A percentile compares a stretch with the other conserved stretches of the same genome.
phyloP scores from a whole-genome alignment of 2,888 invertebrate species.

The Melanchra persicariae region DNA sequence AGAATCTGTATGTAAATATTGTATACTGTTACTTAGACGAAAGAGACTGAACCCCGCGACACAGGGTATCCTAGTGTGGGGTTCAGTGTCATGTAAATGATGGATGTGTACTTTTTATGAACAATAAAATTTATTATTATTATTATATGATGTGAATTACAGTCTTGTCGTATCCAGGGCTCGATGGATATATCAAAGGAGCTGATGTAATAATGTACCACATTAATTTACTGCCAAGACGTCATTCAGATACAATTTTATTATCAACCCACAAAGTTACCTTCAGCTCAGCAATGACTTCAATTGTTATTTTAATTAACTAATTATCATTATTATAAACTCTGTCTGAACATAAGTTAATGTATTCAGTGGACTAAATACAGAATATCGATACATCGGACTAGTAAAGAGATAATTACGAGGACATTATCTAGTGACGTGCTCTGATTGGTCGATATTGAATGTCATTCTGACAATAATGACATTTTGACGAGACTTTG shows the following conservation, averaged over 20 bases:
- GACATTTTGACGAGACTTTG: constrained; percentile 69
- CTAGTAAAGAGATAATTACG: constrained; percentile 63
- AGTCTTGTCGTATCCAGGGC: too few relatives aligned
- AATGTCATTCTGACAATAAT: constrained; percentile 72
- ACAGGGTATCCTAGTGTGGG: too few relatives aligned
- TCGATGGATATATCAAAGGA: neutral
- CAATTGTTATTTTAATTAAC: constrained; percentile 62
- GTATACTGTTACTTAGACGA: too few relatives aligned
- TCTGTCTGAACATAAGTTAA: constrained; percentile 35
- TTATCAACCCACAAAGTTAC: constrained; percentile 25
- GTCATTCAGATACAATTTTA: constrained; percentile 8
- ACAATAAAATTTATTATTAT: too few relatives aligned
- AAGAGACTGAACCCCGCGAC: too few relatives aligned
- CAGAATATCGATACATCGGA: constrained; percentile 61
- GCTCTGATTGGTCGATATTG: constrained; percentile 69
- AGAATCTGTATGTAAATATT: too few relatives aligned
- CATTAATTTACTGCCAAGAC: constrained; percentile 2
- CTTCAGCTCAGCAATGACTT: constrained; percentile 44
- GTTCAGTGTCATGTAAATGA: too few relatives aligned
- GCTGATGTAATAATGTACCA: neutral
- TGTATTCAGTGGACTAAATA: constrained; percentile 56
- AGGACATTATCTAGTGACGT: constrained; percentile 60
- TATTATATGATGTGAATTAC: too few relatives aligned
- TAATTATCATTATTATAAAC: constrained; percentile 56
- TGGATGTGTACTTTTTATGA: too few relatives aligned